Percentiles rank a stretch among this genome's conserved stretches.
Evolutionary conservation across 2,113 vertebrate species (phyloP).

Genomic region (Thymallus thymallus): DNA sequence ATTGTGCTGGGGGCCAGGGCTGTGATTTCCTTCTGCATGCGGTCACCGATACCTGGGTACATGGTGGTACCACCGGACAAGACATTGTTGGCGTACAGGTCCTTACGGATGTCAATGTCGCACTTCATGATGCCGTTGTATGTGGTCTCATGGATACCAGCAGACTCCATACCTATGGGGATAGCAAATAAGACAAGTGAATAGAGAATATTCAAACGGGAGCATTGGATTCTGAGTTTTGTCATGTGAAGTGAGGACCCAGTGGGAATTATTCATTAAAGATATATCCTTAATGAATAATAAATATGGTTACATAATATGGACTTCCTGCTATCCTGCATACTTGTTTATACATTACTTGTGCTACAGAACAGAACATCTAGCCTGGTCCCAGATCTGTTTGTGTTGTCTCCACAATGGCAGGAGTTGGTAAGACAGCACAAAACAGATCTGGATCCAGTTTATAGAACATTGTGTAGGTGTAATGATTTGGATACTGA

Average conservation of each 20-base stretch:
- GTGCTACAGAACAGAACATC: too few relatives aligned
- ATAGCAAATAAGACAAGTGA: not conserved
- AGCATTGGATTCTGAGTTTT: too few relatives aligned
- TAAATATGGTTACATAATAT: not conserved
- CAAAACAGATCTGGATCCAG: too few relatives aligned
- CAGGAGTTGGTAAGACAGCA: too few relatives aligned
- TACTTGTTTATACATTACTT: not conserved
- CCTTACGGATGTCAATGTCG: slow-evolving; percentile 65
- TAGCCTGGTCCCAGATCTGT: too few relatives aligned
- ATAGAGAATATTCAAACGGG: too few relatives aligned
- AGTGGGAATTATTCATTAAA: too few relatives aligned
- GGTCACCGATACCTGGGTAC: slow-evolving; percentile 57
- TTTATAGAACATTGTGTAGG: not conserved
- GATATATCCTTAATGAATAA: slow-evolving; percentile 6
- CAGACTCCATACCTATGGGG: slow-evolving; percentile 54
- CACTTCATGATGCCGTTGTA: slow-evolving; percentile 64
- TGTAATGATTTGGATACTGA: slow-evolving; percentile 36
- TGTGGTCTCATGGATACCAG: slow-evolving; percentile 56
- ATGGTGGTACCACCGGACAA: slow-evolving; percentile 53
- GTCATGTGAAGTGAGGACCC: too few relatives aligned
- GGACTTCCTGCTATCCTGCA: not conserved
- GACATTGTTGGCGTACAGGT: slow-evolving; percentile 58
- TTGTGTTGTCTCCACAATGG: too few relatives aligned
- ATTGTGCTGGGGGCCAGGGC: slow-evolving; percentile 59
- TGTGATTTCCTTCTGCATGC: slow-evolving; percentile 64